Evolutionary conservation across 2,888 invertebrate species (phyloP).

Genomic region (Timandra comae): DNA sequence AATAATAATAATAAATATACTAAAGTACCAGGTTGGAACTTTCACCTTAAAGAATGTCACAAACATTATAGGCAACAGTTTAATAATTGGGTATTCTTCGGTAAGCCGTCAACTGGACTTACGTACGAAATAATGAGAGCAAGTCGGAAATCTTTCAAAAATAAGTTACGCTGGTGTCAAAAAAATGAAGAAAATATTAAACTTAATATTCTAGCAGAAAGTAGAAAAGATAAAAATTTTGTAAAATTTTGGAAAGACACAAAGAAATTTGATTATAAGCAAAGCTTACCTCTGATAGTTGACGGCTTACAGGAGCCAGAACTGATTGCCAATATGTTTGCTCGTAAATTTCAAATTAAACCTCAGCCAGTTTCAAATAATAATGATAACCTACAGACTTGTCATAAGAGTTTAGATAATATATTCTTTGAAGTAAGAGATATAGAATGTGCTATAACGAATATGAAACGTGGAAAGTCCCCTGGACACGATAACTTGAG

Average conservation of each 20-base stretch:
- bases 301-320: background rate
- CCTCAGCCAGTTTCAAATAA: too few relatives aligned
- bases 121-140: background rate
- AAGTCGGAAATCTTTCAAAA: background rate
- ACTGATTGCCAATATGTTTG: background rate
- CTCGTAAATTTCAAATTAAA: too few relatives aligned
- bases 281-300: background rate
- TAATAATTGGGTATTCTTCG: background rate
- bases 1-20: background rate
- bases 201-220: too few relatives aligned
- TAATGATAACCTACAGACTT: too few relatives aligned
- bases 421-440: too few relatives aligned
- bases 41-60: background rate
- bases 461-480: too few relatives aligned
- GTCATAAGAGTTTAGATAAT: too few relatives aligned
- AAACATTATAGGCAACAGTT: background rate
- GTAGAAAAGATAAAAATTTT: background rate
- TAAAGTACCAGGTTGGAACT: background rate
- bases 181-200: too few relatives aligned
- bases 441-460: too few relatives aligned
- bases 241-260: background rate
- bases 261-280: background rate
- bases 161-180: too few relatives aligned
- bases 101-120: background rate
- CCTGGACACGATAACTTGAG: too few relatives aligned